These are phyloP conservation scores for Penaeus japonicus DNA, from an alignment of 1,140 invertebrate species.

Conservation along the genomic window DNA sequence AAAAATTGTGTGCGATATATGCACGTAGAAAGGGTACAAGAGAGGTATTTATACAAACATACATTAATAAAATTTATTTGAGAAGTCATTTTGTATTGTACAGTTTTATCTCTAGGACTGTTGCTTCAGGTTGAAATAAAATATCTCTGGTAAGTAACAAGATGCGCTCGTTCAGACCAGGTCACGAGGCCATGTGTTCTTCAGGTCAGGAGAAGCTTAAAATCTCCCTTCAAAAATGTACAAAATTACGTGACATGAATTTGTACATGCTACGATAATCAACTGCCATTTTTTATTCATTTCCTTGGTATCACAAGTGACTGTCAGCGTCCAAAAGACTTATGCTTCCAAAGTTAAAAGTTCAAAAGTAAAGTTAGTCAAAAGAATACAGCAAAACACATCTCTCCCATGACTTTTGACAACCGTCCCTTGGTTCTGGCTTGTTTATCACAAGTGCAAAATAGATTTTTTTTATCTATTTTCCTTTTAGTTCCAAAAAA, in stretches of 20 bases:
- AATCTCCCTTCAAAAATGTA: constrained; percentile 29
- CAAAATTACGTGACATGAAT: constrained; percentile 41
- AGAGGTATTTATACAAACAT: constrained; percentile 15
- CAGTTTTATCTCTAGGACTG: constrained; percentile 32
- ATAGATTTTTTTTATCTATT: constrained; percentile 17
- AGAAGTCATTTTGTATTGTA: constrained; percentile 35
- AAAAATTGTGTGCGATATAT: no score
- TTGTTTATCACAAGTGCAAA: constrained; percentile 2
- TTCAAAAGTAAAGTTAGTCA: background rate
- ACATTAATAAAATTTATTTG: constrained; percentile 52
- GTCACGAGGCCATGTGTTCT: constrained; percentile 21
- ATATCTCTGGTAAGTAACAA: constrained; percentile 40
- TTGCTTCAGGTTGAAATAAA: constrained; percentile 31
- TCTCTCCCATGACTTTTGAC: background rate
- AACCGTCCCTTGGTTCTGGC: constrained; percentile 11
- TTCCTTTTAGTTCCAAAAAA: background rate
- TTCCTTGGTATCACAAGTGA: constrained; percentile 22
- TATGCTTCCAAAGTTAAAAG: background rate
- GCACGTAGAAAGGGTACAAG: no score
- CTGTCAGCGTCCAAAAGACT: background rate
- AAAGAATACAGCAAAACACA: background rate
- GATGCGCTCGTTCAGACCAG: constrained; percentile 17
- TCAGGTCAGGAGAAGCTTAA: constrained; percentile 27
- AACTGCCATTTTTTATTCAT: constrained; percentile 24
- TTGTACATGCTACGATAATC: constrained; percentile 39